Percentiles rank a stretch among this genome's conserved stretches.
Evolutionary conservation across 2,888 invertebrate species (phyloP).

Genomic region (Ectemnius cavifrons): DNA sequence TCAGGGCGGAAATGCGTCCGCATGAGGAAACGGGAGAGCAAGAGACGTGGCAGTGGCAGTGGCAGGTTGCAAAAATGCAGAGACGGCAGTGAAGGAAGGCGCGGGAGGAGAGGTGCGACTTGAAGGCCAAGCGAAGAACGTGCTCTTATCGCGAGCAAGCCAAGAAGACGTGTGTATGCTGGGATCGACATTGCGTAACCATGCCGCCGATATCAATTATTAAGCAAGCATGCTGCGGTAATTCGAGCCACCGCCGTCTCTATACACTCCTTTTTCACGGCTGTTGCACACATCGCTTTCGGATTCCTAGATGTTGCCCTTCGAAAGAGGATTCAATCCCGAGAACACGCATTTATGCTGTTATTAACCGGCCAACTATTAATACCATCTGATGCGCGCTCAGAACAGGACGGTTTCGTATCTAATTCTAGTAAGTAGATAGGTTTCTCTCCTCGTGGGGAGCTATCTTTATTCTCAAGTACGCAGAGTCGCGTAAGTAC

Average conservation of each 20-base stretch:
- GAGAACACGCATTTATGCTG: too few relatives aligned
- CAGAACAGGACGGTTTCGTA: too few relatives aligned
- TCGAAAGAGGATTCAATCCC: too few relatives aligned
- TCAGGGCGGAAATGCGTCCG: slow-evolving; percentile 16
- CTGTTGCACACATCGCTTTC: too few relatives aligned
- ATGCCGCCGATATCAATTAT: slow-evolving; percentile 46
- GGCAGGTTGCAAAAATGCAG: slow-evolving; percentile 2
- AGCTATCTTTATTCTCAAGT: too few relatives aligned
- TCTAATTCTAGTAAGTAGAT: too few relatives aligned
- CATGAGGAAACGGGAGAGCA: not conserved
- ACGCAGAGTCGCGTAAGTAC: too few relatives aligned
- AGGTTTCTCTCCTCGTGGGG: not conserved
- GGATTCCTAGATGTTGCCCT: too few relatives aligned
- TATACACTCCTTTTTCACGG: too few relatives aligned
- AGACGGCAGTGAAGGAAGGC: not conserved
- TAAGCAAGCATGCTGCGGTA: slow-evolving; percentile 14
- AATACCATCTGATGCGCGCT: too few relatives aligned
- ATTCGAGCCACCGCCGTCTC: slow-evolving; percentile 1
- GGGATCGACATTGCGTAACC: slow-evolving; percentile 40
- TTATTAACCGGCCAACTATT: too few relatives aligned
- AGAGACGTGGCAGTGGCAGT: not conserved
- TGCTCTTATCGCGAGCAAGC: slow-evolving; percentile 31
- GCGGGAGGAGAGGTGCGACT: not conserved
- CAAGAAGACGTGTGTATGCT: slow-evolving; percentile 5
- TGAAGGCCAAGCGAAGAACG: slow-evolving; percentile 2